Base-by-base conservation (phyloP, 37 sponge, comb jelly and placozoan genomes). In the Cliona cf. orientalis region DNA sequence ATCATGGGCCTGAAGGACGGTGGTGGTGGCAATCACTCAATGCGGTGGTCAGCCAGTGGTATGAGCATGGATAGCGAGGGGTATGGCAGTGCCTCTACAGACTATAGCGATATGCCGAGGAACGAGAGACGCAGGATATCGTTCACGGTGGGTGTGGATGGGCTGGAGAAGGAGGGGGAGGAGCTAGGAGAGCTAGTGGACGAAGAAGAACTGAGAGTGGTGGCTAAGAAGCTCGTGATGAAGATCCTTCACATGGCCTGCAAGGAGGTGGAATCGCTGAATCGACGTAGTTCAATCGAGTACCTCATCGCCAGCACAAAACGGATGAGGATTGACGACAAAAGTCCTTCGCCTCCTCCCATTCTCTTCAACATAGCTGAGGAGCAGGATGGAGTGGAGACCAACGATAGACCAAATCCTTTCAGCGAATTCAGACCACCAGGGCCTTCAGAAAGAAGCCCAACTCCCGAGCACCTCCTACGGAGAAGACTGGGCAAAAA, bases 271-370 rank as follows among this genome's bases (percentile, higher is more conserved):
- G 71, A 69, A 1, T n/a, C 79, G 6, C 65, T 42, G 2, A 28
- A 73, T 29, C 72, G 66, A 5, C 21, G 71, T 42, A 56, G 62
- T 33, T 70, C 76, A 4, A 59, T 81, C 5, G 82, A 81, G n/a
- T 81, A 76, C 71, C 77, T 88, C 53, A 81, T 66, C 0, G 59
- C 82, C 61, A 88, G 65, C 77, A 76, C 88, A 29, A 88, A 88
- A 55, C 67, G 77, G 46, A 58, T 88, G 53, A 88, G 82, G 43
- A 76, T 88, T 1, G 44, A 26, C 0, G 42, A 55, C 21, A 38
- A 40, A 2, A 44, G 73, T 22, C 62, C 82, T 21, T 65, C 74
- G 37, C 58, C 76, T 21, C 70, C 70, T 12, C 73, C 73, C 14
- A 32, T 53, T 7, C 32, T 42, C 45, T 42, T 49, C 17, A n/a